A percentile compares a stretch with the other conserved stretches of the same genome.
phyloP scores from a whole-genome alignment of 1,140 invertebrate species.

The Scaptomyza graminum region DNA sequence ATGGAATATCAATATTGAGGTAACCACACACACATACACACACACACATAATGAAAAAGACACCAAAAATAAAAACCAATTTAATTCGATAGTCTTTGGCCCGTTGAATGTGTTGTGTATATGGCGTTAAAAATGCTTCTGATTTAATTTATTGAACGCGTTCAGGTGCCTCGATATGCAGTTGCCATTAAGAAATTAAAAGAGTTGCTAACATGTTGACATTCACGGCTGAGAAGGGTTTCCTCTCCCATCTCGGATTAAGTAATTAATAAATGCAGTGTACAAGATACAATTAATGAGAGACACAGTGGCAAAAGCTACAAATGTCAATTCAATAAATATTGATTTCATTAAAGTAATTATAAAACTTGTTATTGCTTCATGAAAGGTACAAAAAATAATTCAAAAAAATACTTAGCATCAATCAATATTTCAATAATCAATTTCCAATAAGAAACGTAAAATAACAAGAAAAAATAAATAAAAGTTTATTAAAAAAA shows the following conservation, averaged over 20 bases:
- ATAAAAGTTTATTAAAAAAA: too few relatives aligned
- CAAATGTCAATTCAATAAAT: constrained; percentile 26
- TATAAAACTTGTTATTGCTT: constrained; percentile 5
- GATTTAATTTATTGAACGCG: constrained; percentile 60
- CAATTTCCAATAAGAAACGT: too few relatives aligned
- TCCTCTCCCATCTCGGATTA: neutral
- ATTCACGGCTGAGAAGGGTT: constrained; percentile 9
- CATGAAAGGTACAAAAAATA: too few relatives aligned
- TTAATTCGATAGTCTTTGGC: constrained; percentile 69
- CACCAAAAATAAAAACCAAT: constrained; percentile 32
- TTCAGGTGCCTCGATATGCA: constrained; percentile 54
- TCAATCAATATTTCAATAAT: too few relatives aligned
- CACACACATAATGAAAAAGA: constrained; percentile 1
- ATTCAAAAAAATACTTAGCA: too few relatives aligned
- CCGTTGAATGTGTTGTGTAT: constrained; percentile 48
- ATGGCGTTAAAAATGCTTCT: constrained; percentile 64
- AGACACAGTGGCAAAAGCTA: constrained; percentile 6
- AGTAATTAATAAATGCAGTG: constrained; percentile 33
- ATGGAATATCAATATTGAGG: constrained; percentile 72
- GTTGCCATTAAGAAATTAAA: constrained; percentile 65
- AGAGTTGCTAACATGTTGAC: constrained; percentile 16
- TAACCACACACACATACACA: constrained; percentile 33
- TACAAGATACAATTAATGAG: neutral
- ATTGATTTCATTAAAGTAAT: constrained; percentile 3
- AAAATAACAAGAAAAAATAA: too few relatives aligned